Base-by-base conservation (phyloP, 2,888 invertebrate species). In the Allolobophora icterica region DNA sequence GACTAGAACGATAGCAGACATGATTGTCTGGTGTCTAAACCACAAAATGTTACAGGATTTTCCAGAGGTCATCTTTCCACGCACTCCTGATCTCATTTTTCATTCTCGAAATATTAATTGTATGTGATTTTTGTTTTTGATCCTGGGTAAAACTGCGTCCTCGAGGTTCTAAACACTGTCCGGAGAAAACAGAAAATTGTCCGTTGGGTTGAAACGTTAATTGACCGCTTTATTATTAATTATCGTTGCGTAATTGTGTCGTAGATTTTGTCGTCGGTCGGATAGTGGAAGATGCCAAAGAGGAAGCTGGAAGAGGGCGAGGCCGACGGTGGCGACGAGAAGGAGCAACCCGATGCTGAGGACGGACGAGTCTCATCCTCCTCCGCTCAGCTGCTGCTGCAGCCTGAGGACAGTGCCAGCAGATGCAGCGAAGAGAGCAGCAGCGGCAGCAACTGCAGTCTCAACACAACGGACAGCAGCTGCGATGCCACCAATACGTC, bases 401-500 rank as follows among this genome's bases (percentile, higher is more conserved):
- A 21, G 24, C 87, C 87, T 3, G 87, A 87, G 21, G 87, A 87
- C 24, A 1, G 90, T 24, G 87, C 90, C 71, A 38, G n/a, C 30
- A 17, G 52, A 87, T 30, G 33, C 19, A 84, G 90, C 2, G 92
- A 92, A 34, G 92, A 92, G 84, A 92, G 92, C 71, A 91, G 89
- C 91, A 90, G 91, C 40, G 90, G 92, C 83, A 92, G 92, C 71
- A 91, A 90, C 92, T 89, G 91, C 58, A 92, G 92, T 38, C 42
- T 91, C 71, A 71, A 71, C 15, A 89, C 90, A 4, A 92, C 91
- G 8, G 90, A 90, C 90, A 90, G 91, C 89, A 91, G 91, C 84
- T 89, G 91, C 24, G 92, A 92, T 89, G 92, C 91, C 13, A 91
- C 92, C 33, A 89, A 83, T 35, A 87, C 34, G 21, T 87, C 87